Evolutionary conservation across 2,888 invertebrate species (phyloP), one percentile per base, ranked within the genome.

Genomic region (Mimumesa dahlbomi): DNA sequence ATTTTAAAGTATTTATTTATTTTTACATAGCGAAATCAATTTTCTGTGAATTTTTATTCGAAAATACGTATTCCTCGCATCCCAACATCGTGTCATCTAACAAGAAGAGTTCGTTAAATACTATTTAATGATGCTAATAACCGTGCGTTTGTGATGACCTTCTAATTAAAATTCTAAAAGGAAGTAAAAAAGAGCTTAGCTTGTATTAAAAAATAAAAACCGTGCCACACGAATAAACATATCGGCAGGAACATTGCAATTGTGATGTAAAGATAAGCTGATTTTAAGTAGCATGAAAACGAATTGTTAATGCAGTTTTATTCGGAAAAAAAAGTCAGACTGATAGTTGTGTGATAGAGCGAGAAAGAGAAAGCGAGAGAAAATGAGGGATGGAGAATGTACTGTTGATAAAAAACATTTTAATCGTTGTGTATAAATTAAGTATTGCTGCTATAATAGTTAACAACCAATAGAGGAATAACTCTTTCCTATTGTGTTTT

Each of bases 181-280:
- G 31, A 50, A 40, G 13, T 3, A 38, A 58, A 54, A 43, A 56
- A 16, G 40, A 64, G 64, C 66, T 76, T 75, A 79, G 75, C 71
- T 72, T 70, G 58, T 71, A 75, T 56, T 71, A 36, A 58, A 48
- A 74, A 56, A 38, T 2, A n/a, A n/a, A n/a, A 54, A 77, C 77
- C 73, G 75, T 78, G 75, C 68, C 73, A 81, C 75, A 52, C 56
- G 50, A 81, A 67, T 70, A 72, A 80, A 81, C 79, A 79, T 79
- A 79, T 79, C 79, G 78, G 75, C 79, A 81, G 78, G 68, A 79
- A 71, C 56, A 75, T 75, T 79, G 68, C 75, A 81, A 78, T 78
- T 81, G 81, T 81, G 75, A 81, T 78, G 78, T 81, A 79, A 81
- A 68, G 58, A 71, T 81, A 81, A 81, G 81, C 64, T 73, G 79